Evolutionary conservation across 2,888 invertebrate genomes (phyloP).

Genomic region (Cyrtodaria siliqua): DNA sequence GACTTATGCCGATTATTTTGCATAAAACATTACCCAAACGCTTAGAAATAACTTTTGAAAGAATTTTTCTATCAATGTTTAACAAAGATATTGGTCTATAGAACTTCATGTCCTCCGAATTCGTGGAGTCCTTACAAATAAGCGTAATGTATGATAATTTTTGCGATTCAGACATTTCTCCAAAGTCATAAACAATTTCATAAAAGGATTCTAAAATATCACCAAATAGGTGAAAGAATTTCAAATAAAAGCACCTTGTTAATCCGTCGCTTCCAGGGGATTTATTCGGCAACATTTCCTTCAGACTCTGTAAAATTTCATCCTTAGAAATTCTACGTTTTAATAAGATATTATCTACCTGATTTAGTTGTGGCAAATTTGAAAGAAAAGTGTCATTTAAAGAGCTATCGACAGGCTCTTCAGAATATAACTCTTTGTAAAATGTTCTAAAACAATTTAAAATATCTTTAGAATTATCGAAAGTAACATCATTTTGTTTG

Average conservation of each 20-base stretch:
- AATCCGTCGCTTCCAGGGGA: constrained; percentile 41
- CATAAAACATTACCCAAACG: constrained; percentile 47
- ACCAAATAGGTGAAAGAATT: constrained; percentile 36
- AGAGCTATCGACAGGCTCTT: constrained; percentile 12
- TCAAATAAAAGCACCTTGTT: constrained; percentile 23
- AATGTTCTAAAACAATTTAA: constrained; percentile 20
- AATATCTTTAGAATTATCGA: constrained; percentile 10
- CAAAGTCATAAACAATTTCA: constrained; percentile 8
- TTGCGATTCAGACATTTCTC: constrained; percentile 45
- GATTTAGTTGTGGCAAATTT: constrained; percentile 22
- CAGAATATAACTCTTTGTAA: constrained; percentile 21
- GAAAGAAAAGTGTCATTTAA: constrained; percentile 7
- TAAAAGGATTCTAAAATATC: constrained; percentile 21
- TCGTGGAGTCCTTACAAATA: constrained; percentile 57
- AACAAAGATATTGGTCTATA: constrained; percentile 67
- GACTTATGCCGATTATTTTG: constrained; percentile 47
- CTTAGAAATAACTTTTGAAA: constrained; percentile 60
- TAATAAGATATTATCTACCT: constrained; percentile 5
- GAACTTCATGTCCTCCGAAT: constrained; percentile 49
- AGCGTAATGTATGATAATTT: constrained; percentile 42
- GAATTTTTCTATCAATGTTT: constrained; percentile 64
- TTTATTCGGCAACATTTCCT: constrained; percentile 24
- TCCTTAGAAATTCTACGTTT: constrained; percentile 8
- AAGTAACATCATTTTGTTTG: too few species aligned
- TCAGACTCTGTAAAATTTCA: constrained; percentile 14